Evolutionary conservation across 2,797 vertebrate species (phyloP).

Genomic region (Tarsius wallacei): DNA sequence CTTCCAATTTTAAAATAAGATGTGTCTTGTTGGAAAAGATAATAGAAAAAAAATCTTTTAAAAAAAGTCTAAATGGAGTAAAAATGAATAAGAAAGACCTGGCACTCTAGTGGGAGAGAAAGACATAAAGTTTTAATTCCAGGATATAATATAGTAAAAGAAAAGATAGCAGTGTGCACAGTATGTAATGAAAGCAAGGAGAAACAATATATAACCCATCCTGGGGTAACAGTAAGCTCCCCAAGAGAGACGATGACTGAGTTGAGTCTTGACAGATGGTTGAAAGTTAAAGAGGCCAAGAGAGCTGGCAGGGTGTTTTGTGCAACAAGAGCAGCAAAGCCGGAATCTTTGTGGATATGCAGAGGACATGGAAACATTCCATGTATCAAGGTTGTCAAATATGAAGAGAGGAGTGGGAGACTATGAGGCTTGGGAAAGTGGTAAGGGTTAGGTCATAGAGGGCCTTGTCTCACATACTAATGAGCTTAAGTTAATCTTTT

Average conservation of each 20-base stretch:
- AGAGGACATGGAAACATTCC: not conserved
- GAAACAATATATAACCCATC: not conserved
- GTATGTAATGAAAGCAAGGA: not conserved
- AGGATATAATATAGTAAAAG: not conserved
- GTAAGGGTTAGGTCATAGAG: not conserved
- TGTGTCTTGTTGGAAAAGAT: not conserved
- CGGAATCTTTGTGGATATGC: not conserved
- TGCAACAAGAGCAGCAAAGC: not conserved
- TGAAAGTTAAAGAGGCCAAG: conserved; percentile 21
- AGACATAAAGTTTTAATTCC: not conserved
- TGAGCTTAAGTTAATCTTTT: not conserved
- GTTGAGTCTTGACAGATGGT: conserved; percentile 34
- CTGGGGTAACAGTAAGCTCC: not conserved
- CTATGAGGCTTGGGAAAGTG: not conserved
- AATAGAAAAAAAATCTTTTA: not conserved
- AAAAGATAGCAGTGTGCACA: not conserved
- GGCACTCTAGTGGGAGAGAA: not conserved
- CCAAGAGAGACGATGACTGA: not conserved
- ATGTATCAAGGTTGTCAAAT: not conserved
- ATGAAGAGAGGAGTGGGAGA: not conserved
- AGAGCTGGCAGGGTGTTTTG: not conserved
- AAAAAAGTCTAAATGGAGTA: not conserved
- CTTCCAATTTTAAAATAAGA: conserved; percentile 1
- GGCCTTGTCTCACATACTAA: not conserved
- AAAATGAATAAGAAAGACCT: not conserved